phyloP scores from a whole-genome alignment of 2,797 vertebrate species.

The Mormyrus hasselquistii region DNA sequence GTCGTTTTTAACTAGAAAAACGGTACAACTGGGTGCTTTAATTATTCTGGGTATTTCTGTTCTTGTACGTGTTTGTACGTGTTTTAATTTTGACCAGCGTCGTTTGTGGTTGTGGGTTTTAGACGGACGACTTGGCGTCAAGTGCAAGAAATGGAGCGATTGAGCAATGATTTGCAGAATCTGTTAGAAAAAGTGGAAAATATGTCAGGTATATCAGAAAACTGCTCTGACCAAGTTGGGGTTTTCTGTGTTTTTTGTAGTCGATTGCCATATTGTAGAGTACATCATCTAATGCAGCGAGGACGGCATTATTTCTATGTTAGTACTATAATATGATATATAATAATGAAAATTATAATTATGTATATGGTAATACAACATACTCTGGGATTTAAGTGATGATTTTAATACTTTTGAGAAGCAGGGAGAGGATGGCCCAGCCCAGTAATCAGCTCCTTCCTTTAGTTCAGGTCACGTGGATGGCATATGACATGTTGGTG shows the following conservation, averaged over 20 bases:
- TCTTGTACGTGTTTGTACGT: not conserved
- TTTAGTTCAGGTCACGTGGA: conserved; percentile 72
- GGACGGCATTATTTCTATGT: not conserved
- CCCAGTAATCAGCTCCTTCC: not conserved
- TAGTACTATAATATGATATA: not conserved
- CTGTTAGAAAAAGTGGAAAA: conserved; percentile 54
- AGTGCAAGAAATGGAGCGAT: conserved; percentile 33
- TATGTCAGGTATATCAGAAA: conserved; percentile 46
- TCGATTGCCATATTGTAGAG: not conserved
- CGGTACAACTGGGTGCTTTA: not conserved
- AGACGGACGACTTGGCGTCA: conserved; percentile 46
- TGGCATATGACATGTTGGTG: conserved; percentile 73
- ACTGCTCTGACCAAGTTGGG: not conserved
- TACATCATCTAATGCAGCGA: not conserved
- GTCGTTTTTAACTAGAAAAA: not conserved
- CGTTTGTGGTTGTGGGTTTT: conserved; percentile 18
- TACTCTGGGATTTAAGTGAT: not conserved
- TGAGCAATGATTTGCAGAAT: conserved; percentile 50
- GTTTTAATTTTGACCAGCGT: not conserved
- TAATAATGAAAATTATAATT: not conserved
- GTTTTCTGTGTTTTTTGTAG: not conserved
- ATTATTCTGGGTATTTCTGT: not conserved
- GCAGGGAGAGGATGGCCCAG: not conserved
- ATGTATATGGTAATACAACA: not conserved
- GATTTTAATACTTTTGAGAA: not conserved